A percentile compares a stretch with the other conserved stretches of the same genome.
Conservation (phyloP, 2,113 vertebrate species). For the Octodon degus region DNA sequence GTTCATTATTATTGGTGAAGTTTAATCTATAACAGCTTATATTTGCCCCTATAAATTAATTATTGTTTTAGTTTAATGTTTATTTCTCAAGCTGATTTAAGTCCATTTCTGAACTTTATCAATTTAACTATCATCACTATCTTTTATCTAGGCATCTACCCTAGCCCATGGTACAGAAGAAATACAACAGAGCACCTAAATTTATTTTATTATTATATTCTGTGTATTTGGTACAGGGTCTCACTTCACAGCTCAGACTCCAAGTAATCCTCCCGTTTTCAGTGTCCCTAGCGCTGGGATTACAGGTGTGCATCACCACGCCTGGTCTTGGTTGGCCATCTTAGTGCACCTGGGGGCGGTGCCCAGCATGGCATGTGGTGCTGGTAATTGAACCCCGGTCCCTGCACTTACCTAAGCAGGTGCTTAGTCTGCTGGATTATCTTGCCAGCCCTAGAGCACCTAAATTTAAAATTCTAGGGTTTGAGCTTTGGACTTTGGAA, state of each 20-base stretch:
- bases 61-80: not conserved
- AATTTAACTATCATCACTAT: not conserved
- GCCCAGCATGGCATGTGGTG: too few relatives aligned
- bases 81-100: conserved; percentile 26
- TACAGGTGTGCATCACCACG: too few relatives aligned
- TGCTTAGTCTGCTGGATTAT: too few relatives aligned
- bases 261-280: too few relatives aligned
- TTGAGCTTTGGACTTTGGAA: conserved; percentile 51
- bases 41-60: not conserved
- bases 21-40: conserved; percentile 1
- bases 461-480: conserved; percentile 37
- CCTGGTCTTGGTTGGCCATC: too few relatives aligned
- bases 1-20: not conserved
- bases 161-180: conserved; percentile 20
- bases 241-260: too few relatives aligned
- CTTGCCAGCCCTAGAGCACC: not conserved
- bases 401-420: too few relatives aligned
- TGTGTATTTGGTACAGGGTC: too few relatives aligned
- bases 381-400: too few relatives aligned
- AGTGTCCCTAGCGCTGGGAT: too few relatives aligned
- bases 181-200: conserved; percentile 29
- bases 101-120: not conserved
- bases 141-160: not conserved
- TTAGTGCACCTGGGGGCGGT: too few relatives aligned
- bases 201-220: not conserved